Evolutionary conservation across 2,797 vertebrate species (phyloP).

Genomic region (Gambelia wislizenii): DNA sequence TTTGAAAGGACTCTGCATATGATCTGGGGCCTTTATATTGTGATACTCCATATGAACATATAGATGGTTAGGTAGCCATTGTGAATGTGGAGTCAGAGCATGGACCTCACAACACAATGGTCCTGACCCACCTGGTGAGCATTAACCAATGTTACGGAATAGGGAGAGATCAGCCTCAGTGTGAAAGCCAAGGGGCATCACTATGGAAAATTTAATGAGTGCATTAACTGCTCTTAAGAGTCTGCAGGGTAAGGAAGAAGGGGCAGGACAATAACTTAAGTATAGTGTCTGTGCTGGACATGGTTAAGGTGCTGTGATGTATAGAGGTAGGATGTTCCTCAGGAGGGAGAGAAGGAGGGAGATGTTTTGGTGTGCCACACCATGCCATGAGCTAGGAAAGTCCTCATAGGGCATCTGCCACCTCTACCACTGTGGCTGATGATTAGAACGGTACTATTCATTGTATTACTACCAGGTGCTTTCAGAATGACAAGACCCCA

Average conservation of each 20-base stretch:
- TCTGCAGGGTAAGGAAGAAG: not conserved
- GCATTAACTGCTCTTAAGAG: not conserved
- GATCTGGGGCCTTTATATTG: too few species aligned
- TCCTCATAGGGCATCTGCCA: not conserved
- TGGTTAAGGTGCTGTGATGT: not conserved
- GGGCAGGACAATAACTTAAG: not conserved
- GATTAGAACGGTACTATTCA: not conserved
- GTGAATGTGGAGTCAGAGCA: not conserved
- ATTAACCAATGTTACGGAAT: not conserved
- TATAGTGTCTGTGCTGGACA: not conserved
- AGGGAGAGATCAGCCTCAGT: not conserved
- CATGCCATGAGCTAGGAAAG: not conserved
- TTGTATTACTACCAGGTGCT: not conserved
- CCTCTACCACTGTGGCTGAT: not conserved
- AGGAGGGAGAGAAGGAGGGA: not conserved
- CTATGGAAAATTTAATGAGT: not conserved
- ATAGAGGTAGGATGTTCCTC: not conserved
- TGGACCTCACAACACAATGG: not conserved
- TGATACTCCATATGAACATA: too few species aligned
- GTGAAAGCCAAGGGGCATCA: not conserved
- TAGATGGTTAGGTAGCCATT: not conserved
- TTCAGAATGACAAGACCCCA: not conserved
- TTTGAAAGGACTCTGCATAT: not conserved
- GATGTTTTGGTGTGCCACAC: not conserved
- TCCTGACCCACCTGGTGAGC: not conserved